Evolutionary conservation across 2,888 invertebrate genomes (phyloP).

Genomic region (Hirtodrosophila alboralis): DNA sequence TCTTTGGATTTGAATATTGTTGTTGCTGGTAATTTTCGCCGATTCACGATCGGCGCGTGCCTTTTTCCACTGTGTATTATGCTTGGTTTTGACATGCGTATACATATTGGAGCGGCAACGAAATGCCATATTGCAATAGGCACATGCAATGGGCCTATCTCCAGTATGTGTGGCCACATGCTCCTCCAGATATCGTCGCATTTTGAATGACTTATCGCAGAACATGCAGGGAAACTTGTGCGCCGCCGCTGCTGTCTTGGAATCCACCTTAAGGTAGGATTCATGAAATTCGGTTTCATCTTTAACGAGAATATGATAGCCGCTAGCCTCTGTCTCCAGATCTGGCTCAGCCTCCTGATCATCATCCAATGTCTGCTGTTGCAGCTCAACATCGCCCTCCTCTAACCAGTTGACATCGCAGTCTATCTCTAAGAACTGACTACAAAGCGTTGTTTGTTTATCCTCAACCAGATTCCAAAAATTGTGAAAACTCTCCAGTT

Average conservation of each 20-base stretch:
- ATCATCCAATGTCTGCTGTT: conserved; percentile 15
- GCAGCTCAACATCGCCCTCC: conserved; percentile 45
- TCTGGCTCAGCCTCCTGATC: conserved; percentile 48
- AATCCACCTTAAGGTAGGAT: conserved; percentile 46
- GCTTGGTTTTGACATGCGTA: conserved; percentile 68
- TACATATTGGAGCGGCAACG: conserved; percentile 74
- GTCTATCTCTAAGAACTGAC: conserved; percentile 65
- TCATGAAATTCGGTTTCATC: conserved; percentile 53
- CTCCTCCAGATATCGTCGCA: conserved; percentile 71
- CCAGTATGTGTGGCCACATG: conserved; percentile 71
- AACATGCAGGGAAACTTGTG: conserved; percentile 71
- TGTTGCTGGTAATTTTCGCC: conserved; percentile 57
- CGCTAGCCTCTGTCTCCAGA: conserved; percentile 26
- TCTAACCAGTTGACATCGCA: conserved; percentile 71
- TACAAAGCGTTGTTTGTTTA: conserved; percentile 66
- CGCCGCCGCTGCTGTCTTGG: conserved; percentile 28
- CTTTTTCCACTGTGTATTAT: conserved; percentile 65
- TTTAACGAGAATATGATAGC: conserved; percentile 30
- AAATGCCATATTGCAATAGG: conserved; percentile 70
- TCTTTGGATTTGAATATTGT: conserved; percentile 48
- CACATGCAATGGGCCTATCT: conserved; percentile 65
- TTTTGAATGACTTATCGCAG: conserved; percentile 76
- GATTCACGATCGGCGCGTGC: conserved; percentile 70
- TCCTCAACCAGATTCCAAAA: conserved; percentile 69
- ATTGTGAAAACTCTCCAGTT: conserved; percentile 67